Base-by-base conservation (phyloP, 2,888 invertebrate genomes). In the Allolobophora icterica region DNA sequence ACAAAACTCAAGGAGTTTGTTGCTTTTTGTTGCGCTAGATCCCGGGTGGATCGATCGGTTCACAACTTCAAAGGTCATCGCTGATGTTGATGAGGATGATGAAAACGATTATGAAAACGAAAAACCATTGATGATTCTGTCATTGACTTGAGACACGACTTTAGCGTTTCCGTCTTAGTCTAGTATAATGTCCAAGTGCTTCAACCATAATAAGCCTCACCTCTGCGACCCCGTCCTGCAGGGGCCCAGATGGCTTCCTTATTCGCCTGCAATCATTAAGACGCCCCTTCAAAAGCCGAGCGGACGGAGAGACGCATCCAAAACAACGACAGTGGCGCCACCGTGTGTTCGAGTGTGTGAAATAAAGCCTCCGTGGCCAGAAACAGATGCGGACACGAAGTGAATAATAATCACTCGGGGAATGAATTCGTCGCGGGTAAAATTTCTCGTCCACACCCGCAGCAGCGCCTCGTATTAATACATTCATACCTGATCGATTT, bases 401-500 rank as follows among this genome's bases (percentile, higher is more conserved):
- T n/a, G 71, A 71, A 71, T 71, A 71, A 71, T 71, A n/a, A 71
- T 71, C 71, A 71, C 11, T n/a, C 0, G 71, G n/a, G 71, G 71
- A 71, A n/a, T 71, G 30, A 71, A 71, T 71, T 71, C 71, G 71
- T 71, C 71, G 71, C 71, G 8, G 71, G 30, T 30, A n/a, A 71
- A 71, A 71, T 71, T 71, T 71, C 30, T 71, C 8, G 8, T 71
- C 71, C 71, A 71, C 71, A 71, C 71, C 71, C 71, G 71, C 8
- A 30, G 71, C 71, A 71, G 71, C 71, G 71, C 71, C 71, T 71
- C 71, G 71, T 71, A n/a, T 71, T 71, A 71, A 71, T 71, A 71
- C 71, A 71, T 71, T 71, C 71, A 71, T 71, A 71, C 71, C 71
- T 71, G 71, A 71, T 71, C 71, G 71, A 71, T 71, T 71, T 71